A percentile compares a stretch with the other conserved stretches of the same genome.
Evolutionary conservation across 1,140 invertebrate species (phyloP).

Genomic region (Euura lappo): DNA sequence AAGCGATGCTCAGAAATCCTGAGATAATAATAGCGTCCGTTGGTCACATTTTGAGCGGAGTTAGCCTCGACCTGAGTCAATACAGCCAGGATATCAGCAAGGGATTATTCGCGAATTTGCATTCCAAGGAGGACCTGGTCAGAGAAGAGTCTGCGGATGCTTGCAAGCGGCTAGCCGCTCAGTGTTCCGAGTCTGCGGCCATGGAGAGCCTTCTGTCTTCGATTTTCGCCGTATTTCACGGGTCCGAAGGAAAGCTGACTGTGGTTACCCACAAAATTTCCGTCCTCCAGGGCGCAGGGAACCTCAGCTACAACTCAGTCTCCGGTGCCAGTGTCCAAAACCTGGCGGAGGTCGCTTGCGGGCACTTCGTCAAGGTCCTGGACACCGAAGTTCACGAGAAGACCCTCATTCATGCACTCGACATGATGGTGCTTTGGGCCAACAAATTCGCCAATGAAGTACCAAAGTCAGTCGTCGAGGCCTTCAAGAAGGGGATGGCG

Average conservation of each 20-base stretch:
- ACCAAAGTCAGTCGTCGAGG: constrained; percentile 74
- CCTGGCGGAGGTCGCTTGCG: constrained; percentile 68
- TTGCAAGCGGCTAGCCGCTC: constrained; percentile 71
- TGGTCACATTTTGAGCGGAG: constrained; percentile 71
- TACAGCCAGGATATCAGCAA: constrained; percentile 84
- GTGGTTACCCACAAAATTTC: constrained; percentile 87
- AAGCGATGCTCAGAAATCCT: constrained; percentile 91
- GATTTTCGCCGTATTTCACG: constrained; percentile 85
- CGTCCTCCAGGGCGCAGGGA: constrained; percentile 86
- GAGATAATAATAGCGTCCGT: constrained; percentile 88
- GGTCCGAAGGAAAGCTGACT: constrained; percentile 91
- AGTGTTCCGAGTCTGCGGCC: constrained; percentile 73
- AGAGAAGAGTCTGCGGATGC: constrained; percentile 74
- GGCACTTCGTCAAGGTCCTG: constrained; percentile 79
- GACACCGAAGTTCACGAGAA: constrained; percentile 93
- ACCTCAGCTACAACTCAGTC: constrained; percentile 77
- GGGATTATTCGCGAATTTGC: constrained; percentile 76
- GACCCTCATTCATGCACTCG: constrained; percentile 80
- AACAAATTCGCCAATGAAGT: constrained; percentile 70
- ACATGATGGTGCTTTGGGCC: constrained; percentile 83
- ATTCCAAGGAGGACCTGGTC: constrained; percentile 82
- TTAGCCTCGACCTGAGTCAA: constrained; percentile 81
- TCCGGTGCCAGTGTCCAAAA: constrained; percentile 63
- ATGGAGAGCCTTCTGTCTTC: constrained; percentile 74
- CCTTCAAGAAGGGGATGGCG: constrained; percentile 81